A percentile compares a stretch with the other conserved stretches of the same genome.
Evolutionary conservation across 1,140 invertebrate genomes (phyloP).

Genomic region (Eriocheir sinensis): DNA sequence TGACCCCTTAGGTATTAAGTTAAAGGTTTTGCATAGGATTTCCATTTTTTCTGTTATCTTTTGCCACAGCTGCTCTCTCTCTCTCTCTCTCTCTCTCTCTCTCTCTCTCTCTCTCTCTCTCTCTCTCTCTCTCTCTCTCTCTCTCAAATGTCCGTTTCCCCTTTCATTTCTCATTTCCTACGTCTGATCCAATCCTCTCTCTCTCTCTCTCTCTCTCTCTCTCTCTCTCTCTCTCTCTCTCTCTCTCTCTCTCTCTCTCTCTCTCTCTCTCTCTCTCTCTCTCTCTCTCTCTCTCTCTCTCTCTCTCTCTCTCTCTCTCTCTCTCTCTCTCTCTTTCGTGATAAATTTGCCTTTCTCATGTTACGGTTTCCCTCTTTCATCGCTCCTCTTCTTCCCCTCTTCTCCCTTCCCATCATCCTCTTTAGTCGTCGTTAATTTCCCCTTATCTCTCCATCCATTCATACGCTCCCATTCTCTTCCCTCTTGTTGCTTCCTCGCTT

Average conservation of each 20-base stretch:
- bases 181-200: not conserved
- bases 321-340: not conserved
- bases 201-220: not conserved
- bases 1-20: too few relatives aligned
- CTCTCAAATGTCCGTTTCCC: not conserved
- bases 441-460: too few relatives aligned
- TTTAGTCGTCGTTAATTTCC: too few relatives aligned
- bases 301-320: not conserved
- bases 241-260: not conserved
- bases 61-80: not conserved
- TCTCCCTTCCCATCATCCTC: too few relatives aligned
- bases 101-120: constrained; percentile 34
- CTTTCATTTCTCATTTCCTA: not conserved
- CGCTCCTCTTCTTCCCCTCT: not conserved
- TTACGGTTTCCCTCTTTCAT: not conserved
- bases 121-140: not conserved
- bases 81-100: constrained; percentile 27
- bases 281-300: too few relatives aligned
- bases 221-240: not conserved
- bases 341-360: too few relatives aligned
- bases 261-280: too few relatives aligned
- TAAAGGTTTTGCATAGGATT: too few relatives aligned
- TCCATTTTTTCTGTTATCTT: not conserved
- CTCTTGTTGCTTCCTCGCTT: too few relatives aligned
- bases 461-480: too few relatives aligned